Evolutionary conservation across 2,113 vertebrate species (phyloP), one percentile per base, ranked within the genome.

Genomic region (Dipodomys merriami): DNA sequence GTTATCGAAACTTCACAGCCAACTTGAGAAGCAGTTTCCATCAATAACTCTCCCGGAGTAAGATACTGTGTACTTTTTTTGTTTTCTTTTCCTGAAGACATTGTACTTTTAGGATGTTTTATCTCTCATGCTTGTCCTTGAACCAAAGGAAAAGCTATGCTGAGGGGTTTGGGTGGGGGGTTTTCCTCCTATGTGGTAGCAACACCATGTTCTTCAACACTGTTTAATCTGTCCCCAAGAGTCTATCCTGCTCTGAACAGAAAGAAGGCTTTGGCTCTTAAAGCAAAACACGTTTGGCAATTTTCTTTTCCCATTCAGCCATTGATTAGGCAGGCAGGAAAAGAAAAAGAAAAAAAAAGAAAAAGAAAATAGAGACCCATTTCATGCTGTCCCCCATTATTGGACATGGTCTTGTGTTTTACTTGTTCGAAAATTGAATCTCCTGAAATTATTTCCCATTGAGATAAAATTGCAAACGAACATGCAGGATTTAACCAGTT

Each of bases 21-120:
- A 97, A 35, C 98, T 99, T 76, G 98, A 98, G 97, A 99, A 98
- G 94, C 97, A 98, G 68, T 99, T 99, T 95, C 97, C 98, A 60
- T 96, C 98, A 15, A 88, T 97, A 8, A 72, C 67, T 53, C 97
- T 99, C n/a, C 99, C 99, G 90, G 98, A 98, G 99, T 99, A 98
- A 99, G 98, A 12, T 92, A 44, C 39, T 74, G 68, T 74, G 68
- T 86, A 73, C 62, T 88, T 57, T 57, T 57, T 57, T 57, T 53
- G 8, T 13, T 57, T 57, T 57, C 53, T 4, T 1, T 2, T 18
- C 53, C 15, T 57, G 15, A 57, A 57, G 53, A 57, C 15, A 57
- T 4, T 57, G 53, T 57, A 13, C 53, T 4, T 57, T 57, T 30
- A 30, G 62, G 11, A 44, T 88, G 49, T 91, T 96, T 93, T 91